These are phyloP conservation scores for Cantharis rustica DNA, from an alignment of 2,888 invertebrate genomes.

Conservation along the genomic window DNA sequence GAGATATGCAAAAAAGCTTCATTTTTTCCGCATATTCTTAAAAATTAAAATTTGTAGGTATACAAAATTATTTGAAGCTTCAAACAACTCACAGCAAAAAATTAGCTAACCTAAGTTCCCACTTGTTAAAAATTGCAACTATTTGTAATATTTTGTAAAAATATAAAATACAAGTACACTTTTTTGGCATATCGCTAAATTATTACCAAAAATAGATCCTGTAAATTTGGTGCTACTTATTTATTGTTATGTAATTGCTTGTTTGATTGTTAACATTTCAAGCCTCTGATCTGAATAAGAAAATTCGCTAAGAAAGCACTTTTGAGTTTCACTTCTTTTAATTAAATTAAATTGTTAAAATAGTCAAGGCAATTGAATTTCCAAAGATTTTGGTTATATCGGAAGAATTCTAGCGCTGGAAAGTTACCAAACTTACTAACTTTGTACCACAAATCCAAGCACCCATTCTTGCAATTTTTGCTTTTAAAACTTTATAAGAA, in stretches of 20 bases:
- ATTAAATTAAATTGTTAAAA: background rate
- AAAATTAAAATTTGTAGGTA: background rate
- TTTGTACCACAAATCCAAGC: no score
- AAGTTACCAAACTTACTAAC: no score
- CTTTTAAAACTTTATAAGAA: no score
- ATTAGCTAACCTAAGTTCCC: background rate
- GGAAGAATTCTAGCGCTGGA: background rate
- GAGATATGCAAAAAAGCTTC: conserved; percentile 38
- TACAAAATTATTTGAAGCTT: background rate
- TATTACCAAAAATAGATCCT: conserved; percentile 29
- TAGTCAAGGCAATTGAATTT: background rate
- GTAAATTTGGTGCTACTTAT: conserved; percentile 19
- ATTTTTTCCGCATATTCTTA: background rate
- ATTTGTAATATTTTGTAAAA: background rate
- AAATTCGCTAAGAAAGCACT: background rate
- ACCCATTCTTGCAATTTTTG: no score
- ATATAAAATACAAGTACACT: conserved; percentile 27
- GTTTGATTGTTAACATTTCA: background rate
- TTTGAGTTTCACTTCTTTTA: background rate
- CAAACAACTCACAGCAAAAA: background rate
- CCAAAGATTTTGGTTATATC: background rate
- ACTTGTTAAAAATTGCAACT: background rate
- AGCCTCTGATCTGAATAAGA: background rate
- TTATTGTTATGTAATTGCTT: conserved; percentile 18
- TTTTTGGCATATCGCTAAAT: conserved; percentile 31